Evolutionary conservation across 2,797 vertebrate genomes (phyloP), one percentile per base, ranked within the genome.

Genomic region (Melanotaenia boesemani): DNA sequence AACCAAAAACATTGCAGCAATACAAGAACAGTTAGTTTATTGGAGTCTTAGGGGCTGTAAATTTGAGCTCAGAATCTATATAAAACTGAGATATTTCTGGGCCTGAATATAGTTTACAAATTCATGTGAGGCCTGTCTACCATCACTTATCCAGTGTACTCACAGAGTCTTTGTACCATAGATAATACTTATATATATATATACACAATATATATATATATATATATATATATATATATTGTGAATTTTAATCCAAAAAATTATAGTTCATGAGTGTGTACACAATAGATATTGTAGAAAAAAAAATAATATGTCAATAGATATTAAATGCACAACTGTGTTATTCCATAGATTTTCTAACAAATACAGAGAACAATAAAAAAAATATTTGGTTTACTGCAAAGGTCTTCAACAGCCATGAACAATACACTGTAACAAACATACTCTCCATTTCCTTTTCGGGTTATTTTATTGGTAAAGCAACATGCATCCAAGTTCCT

Each of bases 71-170:
- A 41, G 5, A 36, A 28, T 76, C 26, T 13, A 16, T 65, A n/a
- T 18, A 57, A 63, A 46, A 60, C 24, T 44, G 1, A 62, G 46
- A 80, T 39, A 79, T 55, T 77, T 76, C 26, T 20, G 39, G 36
- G 37, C 61, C 15, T 26, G 24, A 26, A 26, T 26, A 26, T 26
- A 26, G 24, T 26, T 76, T 74, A 77, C 36, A 77, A 67, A 78
- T 79, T 56, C 10, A 74, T 41, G 20, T 22, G 24, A 72, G 60
- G 69, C 74, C 39, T 76, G 62, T 76, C 78, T 74, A 88, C 82
- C 77, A 76, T 86, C 58, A 59, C 82, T 63, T 70, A 85, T 93
- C 91, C 92, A 93, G 92, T 94, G 93, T 94, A 90, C 88, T 92
- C 90, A 90, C 86, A 85, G 85, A 85, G 85, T 90, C 87, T 87